These are phyloP conservation scores for Galleria mellonella DNA, from an alignment of 1,140 invertebrate genomes.

Conservation along the genomic window DNA sequence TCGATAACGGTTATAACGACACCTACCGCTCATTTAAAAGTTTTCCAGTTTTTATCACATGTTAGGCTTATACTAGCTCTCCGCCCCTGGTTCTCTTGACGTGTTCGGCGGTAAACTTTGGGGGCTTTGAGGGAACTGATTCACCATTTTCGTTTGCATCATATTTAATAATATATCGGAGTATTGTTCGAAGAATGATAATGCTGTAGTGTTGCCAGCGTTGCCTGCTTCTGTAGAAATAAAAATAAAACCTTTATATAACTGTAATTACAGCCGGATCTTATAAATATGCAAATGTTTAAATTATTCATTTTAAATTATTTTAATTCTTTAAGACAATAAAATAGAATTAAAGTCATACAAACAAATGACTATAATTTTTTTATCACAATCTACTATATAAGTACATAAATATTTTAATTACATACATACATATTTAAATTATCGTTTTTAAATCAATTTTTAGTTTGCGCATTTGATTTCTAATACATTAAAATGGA, in stretches of 20 bases:
- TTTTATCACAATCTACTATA: no score
- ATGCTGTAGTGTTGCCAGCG: slow-evolving; percentile 40
- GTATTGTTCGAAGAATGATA: slow-evolving; percentile 67
- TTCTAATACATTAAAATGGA: no score
- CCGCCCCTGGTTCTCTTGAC: slow-evolving; percentile 21
- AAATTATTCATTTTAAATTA: no score
- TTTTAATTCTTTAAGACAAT: no score
- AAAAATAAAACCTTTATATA: neutral
- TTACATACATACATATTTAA: no score
- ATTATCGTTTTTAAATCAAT: no score
- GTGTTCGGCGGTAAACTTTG: slow-evolving; percentile 48
- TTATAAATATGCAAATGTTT: neutral
- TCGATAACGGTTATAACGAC: no score
- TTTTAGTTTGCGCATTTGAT: no score
- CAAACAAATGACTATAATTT: no score
- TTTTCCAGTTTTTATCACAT: neutral
- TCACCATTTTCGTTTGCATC: slow-evolving; percentile 67
- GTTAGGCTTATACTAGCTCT: slow-evolving; percentile 38
- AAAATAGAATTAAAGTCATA: no score
- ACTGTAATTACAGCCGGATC: neutral
- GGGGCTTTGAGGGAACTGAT: slow-evolving; percentile 47
- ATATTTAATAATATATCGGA: slow-evolving; percentile 68
- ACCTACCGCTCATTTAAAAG: neutral
- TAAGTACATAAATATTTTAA: no score
- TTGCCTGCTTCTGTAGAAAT: slow-evolving; percentile 34